These are phyloP conservation scores for Nycticorax nycticorax DNA, from an alignment of 2,113 vertebrate species.

Conservation along the genomic window DNA sequence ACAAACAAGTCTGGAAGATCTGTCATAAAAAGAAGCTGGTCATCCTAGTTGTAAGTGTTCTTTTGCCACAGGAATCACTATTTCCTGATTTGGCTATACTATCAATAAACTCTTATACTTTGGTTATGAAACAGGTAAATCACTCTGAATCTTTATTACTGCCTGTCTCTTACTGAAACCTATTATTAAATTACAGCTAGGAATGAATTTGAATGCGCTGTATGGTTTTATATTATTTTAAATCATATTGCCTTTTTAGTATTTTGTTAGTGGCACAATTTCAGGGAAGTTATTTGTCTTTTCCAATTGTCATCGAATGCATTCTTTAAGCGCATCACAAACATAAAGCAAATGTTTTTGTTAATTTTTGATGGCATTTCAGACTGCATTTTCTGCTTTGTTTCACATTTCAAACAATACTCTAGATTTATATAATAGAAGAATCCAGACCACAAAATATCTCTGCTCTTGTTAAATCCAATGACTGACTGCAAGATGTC, in stretches of 20 bases:
- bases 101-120: background rate
- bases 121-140: background rate
- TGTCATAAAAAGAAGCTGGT: background rate
- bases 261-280: background rate
- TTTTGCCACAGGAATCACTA: background rate
- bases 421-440: background rate
- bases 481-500: background rate
- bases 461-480: background rate
- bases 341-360: background rate
- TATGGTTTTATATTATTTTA: background rate
- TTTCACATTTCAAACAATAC: background rate
- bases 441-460: background rate
- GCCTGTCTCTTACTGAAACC: background rate
- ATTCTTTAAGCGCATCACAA: background rate
- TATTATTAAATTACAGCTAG: background rate
- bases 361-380: background rate
- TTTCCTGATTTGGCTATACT: background rate
- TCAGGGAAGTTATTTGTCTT: background rate
- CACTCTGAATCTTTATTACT: background rate
- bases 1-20: background rate
- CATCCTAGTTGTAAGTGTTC: background rate
- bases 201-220: background rate
- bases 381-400: background rate
- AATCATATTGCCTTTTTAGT: background rate
- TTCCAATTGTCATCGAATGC: background rate